phyloP scores from a whole-genome alignment of 1,140 invertebrate species.

The Daktulosphaira vitifoliae region DNA sequence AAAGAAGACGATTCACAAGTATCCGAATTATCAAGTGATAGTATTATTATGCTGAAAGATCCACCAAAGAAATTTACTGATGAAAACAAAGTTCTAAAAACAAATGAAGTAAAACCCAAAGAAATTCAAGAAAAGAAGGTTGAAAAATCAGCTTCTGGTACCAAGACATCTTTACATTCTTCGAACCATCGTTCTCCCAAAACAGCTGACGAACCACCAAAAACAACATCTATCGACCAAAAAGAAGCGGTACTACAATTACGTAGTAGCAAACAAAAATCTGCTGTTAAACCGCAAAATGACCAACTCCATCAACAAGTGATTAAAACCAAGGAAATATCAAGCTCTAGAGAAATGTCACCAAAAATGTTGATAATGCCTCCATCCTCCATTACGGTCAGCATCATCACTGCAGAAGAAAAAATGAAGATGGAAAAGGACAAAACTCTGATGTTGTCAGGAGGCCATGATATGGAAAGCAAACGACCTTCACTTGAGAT shows the following conservation, averaged over 20 bases:
- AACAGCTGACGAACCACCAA: not conserved
- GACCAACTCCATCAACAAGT: not conserved
- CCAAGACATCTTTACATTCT: not conserved
- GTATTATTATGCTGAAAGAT: not conserved
- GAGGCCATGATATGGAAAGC: constrained; percentile 32
- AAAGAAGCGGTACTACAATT: constrained; percentile 4
- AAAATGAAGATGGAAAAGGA: constrained; percentile 39
- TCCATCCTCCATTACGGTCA: constrained; percentile 39
- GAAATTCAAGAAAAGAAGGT: not conserved
- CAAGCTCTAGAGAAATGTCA: too few relatives aligned
- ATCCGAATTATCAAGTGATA: constrained; percentile 6
- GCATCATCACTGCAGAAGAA: constrained; percentile 40
- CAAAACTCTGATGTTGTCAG: constrained; percentile 35
- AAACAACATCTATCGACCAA: not conserved
- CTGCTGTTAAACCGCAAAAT: not conserved
- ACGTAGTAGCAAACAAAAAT: constrained; percentile 36
- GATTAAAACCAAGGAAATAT: too few relatives aligned
- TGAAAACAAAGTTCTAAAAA: not conserved
- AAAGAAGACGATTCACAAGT: constrained; percentile 13
- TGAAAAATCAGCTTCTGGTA: too few relatives aligned
- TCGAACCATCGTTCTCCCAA: not conserved
- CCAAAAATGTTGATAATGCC: constrained; percentile 33
- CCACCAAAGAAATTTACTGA: not conserved
- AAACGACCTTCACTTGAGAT: constrained; percentile 41
- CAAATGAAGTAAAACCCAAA: not conserved